phyloP scores from a whole-genome alignment of 2,888 invertebrate species.

The Chloroclysta siterata region DNA sequence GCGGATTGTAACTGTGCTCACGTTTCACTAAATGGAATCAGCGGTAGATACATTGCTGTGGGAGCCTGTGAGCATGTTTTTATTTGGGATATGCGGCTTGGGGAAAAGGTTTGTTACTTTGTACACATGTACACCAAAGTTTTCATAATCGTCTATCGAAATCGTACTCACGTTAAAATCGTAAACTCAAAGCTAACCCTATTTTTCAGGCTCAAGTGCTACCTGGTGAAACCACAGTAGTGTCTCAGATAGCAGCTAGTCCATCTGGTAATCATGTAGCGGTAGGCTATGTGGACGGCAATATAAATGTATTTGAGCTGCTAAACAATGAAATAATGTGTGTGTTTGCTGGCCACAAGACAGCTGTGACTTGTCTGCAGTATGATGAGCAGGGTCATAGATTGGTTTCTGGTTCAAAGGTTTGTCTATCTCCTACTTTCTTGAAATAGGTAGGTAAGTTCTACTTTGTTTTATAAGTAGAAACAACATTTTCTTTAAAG shows the following conservation, averaged over 20 bases:
- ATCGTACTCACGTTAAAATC: neutral
- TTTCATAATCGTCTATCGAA: neutral
- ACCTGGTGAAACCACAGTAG: constrained; percentile 92
- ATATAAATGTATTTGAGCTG: constrained; percentile 92
- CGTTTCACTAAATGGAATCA: constrained; percentile 90
- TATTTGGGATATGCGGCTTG: constrained; percentile 96
- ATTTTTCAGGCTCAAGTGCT: constrained; percentile 88
- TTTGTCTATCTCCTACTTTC: constrained; percentile 48
- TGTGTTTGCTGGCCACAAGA: constrained; percentile 93
- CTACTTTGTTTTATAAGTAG: no score
- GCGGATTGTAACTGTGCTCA: constrained; percentile 91
- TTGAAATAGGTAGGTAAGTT: no score
- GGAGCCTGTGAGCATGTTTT: constrained; percentile 97
- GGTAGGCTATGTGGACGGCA: constrained; percentile 96
- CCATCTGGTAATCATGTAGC: constrained; percentile 92
- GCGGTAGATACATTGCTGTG: constrained; percentile 94
- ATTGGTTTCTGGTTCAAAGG: constrained; percentile 95
- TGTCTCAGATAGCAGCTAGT: constrained; percentile 90
- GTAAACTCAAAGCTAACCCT: constrained; percentile 19
- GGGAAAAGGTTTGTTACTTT: constrained; percentile 87
- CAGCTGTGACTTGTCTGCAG: constrained; percentile 91
- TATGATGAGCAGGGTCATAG: constrained; percentile 94
- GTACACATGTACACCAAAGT: neutral
- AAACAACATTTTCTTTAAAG: no score
- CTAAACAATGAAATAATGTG: constrained; percentile 89